A percentile compares a stretch with the other conserved stretches of the same genome.
phyloP scores from a whole-genome alignment of 2,113 vertebrate genomes.

The Glareola pratincola region DNA sequence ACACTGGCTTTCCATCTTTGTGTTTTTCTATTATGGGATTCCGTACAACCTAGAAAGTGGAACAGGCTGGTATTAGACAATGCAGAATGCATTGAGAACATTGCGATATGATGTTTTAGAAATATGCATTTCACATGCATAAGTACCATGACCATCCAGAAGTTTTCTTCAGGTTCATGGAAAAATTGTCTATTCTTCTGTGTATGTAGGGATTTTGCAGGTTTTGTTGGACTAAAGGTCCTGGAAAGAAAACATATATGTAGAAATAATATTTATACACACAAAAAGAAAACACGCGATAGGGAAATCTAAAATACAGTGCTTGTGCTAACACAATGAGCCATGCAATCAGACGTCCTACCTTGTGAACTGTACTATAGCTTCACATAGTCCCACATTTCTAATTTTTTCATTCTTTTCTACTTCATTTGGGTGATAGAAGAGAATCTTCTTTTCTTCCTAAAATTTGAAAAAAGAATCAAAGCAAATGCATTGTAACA shows the following conservation, averaged over 20 bases:
- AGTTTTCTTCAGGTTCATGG: slow-evolving; percentile 93
- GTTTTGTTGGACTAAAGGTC: slow-evolving; percentile 96
- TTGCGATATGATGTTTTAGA: background rate
- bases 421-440: slow-evolving; percentile 95
- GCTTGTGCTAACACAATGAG: background rate
- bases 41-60: slow-evolving; percentile 84
- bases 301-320: background rate
- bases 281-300: background rate
- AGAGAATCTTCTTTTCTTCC: slow-evolving; percentile 99
- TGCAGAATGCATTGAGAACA: slow-evolving; percentile 21
- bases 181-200: slow-evolving; percentile 99
- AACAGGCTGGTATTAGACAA: slow-evolving; percentile 60
- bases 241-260: slow-evolving; percentile 63
- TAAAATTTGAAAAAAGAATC: slow-evolving; percentile 54
- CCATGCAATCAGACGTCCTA: slow-evolving; percentile 31
- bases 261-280: background rate
- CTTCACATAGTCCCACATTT: slow-evolving; percentile 97
- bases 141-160: slow-evolving; percentile 99
- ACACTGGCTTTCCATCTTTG: slow-evolving; percentile 91
- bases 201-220: slow-evolving; percentile 95
- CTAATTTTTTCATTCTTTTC: slow-evolving; percentile 99
- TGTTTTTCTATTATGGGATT: slow-evolving; percentile 95
- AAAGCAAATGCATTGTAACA: background rate
- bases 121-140: background rate
- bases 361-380: slow-evolving; percentile 98